Conservation (phyloP, 2,888 invertebrate genomes). For the Callyntrura guangdongensis region DNA sequence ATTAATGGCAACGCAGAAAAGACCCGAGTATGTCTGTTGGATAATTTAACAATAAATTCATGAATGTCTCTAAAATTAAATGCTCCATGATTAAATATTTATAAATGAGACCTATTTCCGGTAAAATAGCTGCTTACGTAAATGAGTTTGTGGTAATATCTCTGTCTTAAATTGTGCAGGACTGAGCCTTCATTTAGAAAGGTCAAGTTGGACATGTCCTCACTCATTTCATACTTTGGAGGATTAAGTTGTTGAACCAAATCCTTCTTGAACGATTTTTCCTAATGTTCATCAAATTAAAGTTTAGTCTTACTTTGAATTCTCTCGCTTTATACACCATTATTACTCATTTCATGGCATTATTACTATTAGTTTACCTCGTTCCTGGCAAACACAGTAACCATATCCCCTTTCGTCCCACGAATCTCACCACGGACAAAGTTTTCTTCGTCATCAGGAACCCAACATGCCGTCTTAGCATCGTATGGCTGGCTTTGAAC, state of each 20-base stretch:
- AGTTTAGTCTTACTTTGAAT: too few species aligned
- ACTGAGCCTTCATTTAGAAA: slow-evolving; percentile 99
- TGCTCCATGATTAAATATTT: background rate
- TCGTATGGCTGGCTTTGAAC: slow-evolving; percentile 99
- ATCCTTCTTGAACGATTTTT: slow-evolving; percentile 98
- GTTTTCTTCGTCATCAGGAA: slow-evolving; percentile 99
- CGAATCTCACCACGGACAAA: slow-evolving; percentile 98
- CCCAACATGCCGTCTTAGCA: slow-evolving; percentile 99
- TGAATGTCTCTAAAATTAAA: too few species aligned
- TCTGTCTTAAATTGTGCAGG: slow-evolving; percentile 98
- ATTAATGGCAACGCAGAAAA: slow-evolving; percentile 99
- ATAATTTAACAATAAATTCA: background rate
- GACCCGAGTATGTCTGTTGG: slow-evolving; percentile 98
- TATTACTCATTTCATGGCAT: too few species aligned
- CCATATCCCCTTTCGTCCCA: slow-evolving; percentile 99
- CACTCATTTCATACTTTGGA: slow-evolving; percentile 99
- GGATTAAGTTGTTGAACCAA: slow-evolving; percentile 98
- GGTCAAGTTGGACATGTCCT: slow-evolving; percentile 99
- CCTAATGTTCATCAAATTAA: slow-evolving; percentile 87
- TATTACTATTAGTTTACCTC: slow-evolving; percentile 69
- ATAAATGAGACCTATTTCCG: too few species aligned
- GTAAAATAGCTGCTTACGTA: slow-evolving; percentile 86
- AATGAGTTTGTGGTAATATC: slow-evolving; percentile 98
- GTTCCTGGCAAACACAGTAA: slow-evolving; percentile 90
- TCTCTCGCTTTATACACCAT: too few species aligned